Conservation (phyloP, 2,888 invertebrate species). For the Drosophila nr. perissopoda region DNA sequence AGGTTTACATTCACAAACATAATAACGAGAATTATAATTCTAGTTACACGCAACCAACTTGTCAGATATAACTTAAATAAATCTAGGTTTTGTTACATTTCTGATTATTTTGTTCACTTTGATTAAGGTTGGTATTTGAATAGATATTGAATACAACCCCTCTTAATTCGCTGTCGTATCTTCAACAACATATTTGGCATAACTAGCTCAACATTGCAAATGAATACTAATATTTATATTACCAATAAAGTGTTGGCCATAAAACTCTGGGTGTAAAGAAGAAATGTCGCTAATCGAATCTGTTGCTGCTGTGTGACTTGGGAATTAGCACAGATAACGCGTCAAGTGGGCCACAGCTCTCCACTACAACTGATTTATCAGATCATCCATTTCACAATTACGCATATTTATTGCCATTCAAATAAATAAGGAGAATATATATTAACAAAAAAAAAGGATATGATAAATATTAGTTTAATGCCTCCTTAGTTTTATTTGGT, state of each 20-base stretch:
- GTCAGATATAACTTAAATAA: background rate
- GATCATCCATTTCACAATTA: background rate
- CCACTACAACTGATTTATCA: background rate
- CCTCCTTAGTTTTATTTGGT: slow-evolving; percentile 20
- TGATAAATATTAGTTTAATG: slow-evolving; percentile 4
- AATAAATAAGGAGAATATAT: background rate
- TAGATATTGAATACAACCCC: background rate
- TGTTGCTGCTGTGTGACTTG: background rate
- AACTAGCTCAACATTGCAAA: background rate
- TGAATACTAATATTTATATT: background rate
- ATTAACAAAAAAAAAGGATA: background rate
- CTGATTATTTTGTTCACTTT: background rate
- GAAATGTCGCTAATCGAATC: background rate
- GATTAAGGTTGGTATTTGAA: background rate
- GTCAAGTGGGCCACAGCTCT: slow-evolving; percentile 1
- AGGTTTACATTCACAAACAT: background rate
- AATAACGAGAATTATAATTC: background rate
- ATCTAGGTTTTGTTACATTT: background rate
- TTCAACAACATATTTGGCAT: too few relatives aligned
- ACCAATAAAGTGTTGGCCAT: background rate
- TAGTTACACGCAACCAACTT: background rate
- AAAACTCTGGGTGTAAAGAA: background rate
- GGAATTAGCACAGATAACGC: background rate
- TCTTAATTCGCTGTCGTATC: background rate
- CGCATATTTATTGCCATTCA: background rate